A percentile compares a stretch with the other conserved stretches of the same genome.
Evolutionary conservation across 2,113 vertebrate species (phyloP).

Genomic region (Thalassarche chlororhynchos): DNA sequence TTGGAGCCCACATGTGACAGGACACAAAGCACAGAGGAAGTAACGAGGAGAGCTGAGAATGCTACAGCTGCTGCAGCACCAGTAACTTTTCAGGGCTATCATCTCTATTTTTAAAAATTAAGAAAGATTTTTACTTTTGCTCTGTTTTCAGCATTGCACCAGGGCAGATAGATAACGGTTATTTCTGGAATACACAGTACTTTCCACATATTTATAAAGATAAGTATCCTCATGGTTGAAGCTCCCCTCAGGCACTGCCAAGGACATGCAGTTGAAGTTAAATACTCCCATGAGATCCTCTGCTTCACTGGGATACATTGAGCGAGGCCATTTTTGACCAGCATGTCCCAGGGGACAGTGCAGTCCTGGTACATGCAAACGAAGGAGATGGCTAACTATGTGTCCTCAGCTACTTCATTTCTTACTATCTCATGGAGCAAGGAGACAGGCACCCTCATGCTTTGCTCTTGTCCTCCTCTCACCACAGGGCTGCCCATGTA

Average conservation of each 20-base stretch:
- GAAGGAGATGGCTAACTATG: not conserved
- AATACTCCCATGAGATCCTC: not conserved
- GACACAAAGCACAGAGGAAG: not conserved
- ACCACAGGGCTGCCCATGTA: not conserved
- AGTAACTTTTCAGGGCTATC: not conserved
- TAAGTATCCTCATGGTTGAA: not conserved
- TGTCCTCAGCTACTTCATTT: not conserved
- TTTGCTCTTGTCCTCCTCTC: not conserved
- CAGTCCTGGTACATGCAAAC: not conserved
- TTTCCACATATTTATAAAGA: not conserved
- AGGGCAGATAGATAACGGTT: not conserved
- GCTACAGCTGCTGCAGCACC: not conserved
- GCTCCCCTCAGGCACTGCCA: constrained; percentile 11
- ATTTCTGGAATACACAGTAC: not conserved
- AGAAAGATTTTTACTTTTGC: not conserved
- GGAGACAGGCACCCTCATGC: not conserved
- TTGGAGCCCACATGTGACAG: not conserved
- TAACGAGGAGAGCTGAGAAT: not conserved
- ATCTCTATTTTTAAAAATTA: not conserved
- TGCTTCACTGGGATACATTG: not conserved
- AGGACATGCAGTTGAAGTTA: not conserved
- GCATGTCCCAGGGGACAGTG: not conserved
- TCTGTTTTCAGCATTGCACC: not conserved
- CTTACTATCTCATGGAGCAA: not conserved
- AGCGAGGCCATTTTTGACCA: not conserved